Conservation (phyloP, 2,888 invertebrate species). For the Cataglyphis livida region DNA sequence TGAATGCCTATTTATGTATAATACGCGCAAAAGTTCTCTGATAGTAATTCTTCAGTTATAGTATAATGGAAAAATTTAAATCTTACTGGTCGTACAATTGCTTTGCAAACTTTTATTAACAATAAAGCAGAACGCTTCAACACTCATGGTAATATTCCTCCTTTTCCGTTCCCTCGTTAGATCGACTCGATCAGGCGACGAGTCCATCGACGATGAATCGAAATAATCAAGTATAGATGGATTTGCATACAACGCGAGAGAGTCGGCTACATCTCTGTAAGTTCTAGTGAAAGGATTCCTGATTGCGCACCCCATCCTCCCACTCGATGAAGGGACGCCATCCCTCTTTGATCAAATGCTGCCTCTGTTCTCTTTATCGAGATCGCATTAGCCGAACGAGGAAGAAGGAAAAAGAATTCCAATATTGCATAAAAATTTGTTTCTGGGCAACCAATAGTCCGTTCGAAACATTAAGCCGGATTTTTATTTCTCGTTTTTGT, state of each 20-base stretch:
- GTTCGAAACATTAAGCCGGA: constrained; percentile 48
- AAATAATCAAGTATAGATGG: constrained; percentile 71
- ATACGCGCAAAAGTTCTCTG: background rate
- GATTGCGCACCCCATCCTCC: constrained; percentile 66
- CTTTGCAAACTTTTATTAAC: constrained; percentile 36
- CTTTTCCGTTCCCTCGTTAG: constrained; percentile 23
- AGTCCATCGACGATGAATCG: constrained; percentile 67
- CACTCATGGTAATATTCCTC: constrained; percentile 8
- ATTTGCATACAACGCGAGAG: constrained; percentile 71
- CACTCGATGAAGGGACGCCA: constrained; percentile 38
- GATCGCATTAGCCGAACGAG: constrained; percentile 50
- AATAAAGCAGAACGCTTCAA: constrained; percentile 8
- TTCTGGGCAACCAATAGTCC: constrained; percentile 42
- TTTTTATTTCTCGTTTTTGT: constrained; percentile 44
- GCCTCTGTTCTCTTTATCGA: constrained; percentile 57
- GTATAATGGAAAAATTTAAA: background rate
- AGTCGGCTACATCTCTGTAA: constrained; percentile 49
- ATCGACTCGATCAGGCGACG: constrained; percentile 43
- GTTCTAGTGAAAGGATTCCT: constrained; percentile 68
- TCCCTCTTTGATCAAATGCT: constrained; percentile 56
- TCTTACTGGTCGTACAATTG: background rate
- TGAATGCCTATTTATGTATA: background rate
- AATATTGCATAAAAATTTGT: constrained; percentile 55
- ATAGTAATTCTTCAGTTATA: background rate
- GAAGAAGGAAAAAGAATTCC: constrained; percentile 33